These are phyloP conservation scores for Otolemur garnettii DNA, from an alignment of 2,113 vertebrate genomes.

Conservation along the genomic window DNA sequence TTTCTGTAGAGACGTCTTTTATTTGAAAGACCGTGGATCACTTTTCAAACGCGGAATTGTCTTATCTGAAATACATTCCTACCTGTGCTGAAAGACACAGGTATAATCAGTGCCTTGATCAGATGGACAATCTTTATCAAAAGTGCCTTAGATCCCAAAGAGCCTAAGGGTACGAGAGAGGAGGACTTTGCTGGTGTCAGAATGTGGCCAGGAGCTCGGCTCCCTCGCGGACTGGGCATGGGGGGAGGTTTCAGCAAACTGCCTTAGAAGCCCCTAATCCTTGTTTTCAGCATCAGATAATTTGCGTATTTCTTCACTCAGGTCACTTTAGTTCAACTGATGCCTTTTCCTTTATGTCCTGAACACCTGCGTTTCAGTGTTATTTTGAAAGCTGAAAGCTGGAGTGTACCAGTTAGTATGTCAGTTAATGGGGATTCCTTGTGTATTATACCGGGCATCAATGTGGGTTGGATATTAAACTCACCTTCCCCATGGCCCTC, in stretches of 20 bases:
- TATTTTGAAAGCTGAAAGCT: constrained; percentile 47
- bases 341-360: constrained; percentile 17
- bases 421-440: constrained; percentile 31
- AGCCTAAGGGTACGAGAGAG: constrained; percentile 66
- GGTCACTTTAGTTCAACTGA: constrained; percentile 1
- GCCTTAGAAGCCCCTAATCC: constrained; percentile 54
- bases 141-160: constrained; percentile 70
- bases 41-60: constrained; percentile 82
- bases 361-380: background rate
- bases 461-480: constrained; percentile 56
- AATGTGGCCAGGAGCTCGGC: constrained; percentile 36
- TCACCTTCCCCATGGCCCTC: background rate
- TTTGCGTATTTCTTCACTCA: constrained; percentile 66
- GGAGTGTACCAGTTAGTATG: background rate
- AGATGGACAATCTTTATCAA: constrained; percentile 73
- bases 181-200: constrained; percentile 54
- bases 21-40: constrained; percentile 82
- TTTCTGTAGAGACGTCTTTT: constrained; percentile 78
- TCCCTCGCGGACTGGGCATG: background rate
- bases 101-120: constrained; percentile 80
- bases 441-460: background rate
- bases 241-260: constrained; percentile 64
- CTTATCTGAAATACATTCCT: constrained; percentile 82
- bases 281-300: constrained; percentile 75
- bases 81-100: constrained; percentile 81